These are phyloP conservation scores for Zophobas atratus DNA, from an alignment of 1,140 invertebrate species.

Conservation along the genomic window DNA sequence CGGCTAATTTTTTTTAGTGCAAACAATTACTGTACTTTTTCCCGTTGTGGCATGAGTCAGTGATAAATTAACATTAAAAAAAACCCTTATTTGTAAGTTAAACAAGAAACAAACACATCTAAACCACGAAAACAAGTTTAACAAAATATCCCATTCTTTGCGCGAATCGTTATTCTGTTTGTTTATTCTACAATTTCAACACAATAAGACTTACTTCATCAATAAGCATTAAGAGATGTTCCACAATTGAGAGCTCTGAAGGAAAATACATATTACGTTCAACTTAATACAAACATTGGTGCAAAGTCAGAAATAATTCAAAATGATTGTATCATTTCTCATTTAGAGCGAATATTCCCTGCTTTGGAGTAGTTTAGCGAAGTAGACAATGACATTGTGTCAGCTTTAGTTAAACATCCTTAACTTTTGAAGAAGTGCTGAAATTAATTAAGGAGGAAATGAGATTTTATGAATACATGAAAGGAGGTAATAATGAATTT, in stretches of 20 bases:
- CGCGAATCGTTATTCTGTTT: not conserved
- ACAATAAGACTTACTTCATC: not conserved
- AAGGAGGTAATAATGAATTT: not conserved
- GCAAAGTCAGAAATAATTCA: constrained; percentile 13
- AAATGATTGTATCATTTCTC: constrained; percentile 11
- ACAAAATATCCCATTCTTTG: no score
- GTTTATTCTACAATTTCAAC: not conserved
- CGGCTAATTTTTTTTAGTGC: no score
- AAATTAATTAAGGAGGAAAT: constrained; percentile 26
- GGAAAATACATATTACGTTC: constrained; percentile 14
- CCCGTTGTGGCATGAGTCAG: no score
- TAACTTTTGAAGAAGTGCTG: constrained; percentile 6
- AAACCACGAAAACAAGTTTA: no score
- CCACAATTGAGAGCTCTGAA: not conserved
- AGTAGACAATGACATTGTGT: constrained; percentile 31
- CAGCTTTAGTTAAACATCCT: not conserved
- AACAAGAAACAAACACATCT: no score
- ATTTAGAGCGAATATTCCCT: not conserved
- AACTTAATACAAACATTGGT: constrained; percentile 23
- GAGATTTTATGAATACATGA: constrained; percentile 13
- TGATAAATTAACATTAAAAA: no score
- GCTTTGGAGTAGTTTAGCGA: constrained; percentile 1
- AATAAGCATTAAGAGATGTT: constrained; percentile 7
- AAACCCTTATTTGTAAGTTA: no score
- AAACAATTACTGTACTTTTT: no score